Percentiles rank a stretch among this genome's conserved stretches.
Evolutionary conservation across 2,797 vertebrate species (phyloP).

Genomic region (Leptatherina wallacei): DNA sequence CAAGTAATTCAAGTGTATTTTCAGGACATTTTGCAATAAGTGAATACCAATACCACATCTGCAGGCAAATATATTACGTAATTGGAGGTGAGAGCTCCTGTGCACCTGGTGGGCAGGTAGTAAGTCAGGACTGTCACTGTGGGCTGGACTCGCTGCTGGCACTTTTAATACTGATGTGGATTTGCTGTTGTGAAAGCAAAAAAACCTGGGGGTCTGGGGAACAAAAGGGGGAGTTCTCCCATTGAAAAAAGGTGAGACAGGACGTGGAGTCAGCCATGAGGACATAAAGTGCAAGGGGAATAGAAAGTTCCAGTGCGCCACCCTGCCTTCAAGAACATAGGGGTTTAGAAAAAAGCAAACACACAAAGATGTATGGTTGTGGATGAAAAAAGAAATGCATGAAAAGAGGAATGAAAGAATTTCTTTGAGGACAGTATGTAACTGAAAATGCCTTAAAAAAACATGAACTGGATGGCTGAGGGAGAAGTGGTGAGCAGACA

Average conservation of each 20-base stretch:
- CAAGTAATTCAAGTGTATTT: constrained; percentile 43
- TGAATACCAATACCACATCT: constrained; percentile 25
- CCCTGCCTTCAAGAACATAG: constrained; percentile 46
- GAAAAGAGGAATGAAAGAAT: constrained; percentile 24
- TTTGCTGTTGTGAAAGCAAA: constrained; percentile 55
- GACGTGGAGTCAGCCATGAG: constrained; percentile 55
- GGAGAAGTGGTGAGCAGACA: constrained; percentile 52
- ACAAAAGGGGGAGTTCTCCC: constrained; percentile 17
- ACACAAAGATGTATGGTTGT: constrained; percentile 38
- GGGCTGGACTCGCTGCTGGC: constrained; percentile 54
- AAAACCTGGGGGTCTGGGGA: too few species aligned
- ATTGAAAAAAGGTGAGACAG: constrained; percentile 51
- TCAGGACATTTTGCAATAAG: constrained; percentile 23
- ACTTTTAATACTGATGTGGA: constrained; percentile 74
- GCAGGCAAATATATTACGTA: constrained; percentile 18
- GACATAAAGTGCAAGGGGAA: constrained; percentile 81
- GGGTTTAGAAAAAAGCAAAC: constrained; percentile 17
- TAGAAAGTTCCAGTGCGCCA: constrained; percentile 63
- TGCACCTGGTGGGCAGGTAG: constrained; percentile 33
- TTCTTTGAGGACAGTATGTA: constrained; percentile 42
- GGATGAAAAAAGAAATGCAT: constrained; percentile 53
- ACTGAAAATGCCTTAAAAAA: constrained; percentile 60
- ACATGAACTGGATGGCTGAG: constrained; percentile 42
- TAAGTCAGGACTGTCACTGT: constrained; percentile 9
- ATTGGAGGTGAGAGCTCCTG: constrained; percentile 28